These are phyloP conservation scores for Sardina pilchardus DNA, from an alignment of 2,113 vertebrate species.

Conservation along the genomic window DNA sequence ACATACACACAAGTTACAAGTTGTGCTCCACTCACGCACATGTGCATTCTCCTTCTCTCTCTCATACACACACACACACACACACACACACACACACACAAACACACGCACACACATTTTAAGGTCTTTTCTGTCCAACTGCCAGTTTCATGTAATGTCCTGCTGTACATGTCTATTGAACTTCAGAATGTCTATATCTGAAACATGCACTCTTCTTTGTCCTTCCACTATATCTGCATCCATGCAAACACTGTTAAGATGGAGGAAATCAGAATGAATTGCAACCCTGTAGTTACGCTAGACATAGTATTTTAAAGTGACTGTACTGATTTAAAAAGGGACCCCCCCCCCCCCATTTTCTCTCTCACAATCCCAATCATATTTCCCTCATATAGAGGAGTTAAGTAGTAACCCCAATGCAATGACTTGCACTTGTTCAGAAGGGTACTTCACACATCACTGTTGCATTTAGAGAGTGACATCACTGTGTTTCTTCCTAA, in stretches of 20 bases:
- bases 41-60: neutral
- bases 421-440: conserved; percentile 55
- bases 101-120: neutral
- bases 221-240: neutral
- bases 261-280: conserved; percentile 2
- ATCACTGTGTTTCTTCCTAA: conserved; percentile 35
- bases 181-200: neutral
- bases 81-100: neutral
- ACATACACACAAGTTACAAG: neutral
- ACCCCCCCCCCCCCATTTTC: conserved; percentile 7
- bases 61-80: neutral
- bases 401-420: neutral
- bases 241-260: neutral
- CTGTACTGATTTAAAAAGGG: conserved; percentile 44
- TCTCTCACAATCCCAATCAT: neutral
- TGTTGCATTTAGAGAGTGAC: conserved; percentile 47
- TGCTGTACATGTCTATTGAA: neutral
- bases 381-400: conserved; percentile 10
- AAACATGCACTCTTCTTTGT: neutral
- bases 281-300: neutral
- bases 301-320: neutral
- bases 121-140: conserved; percentile 3
- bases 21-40: neutral
- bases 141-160: conserved; percentile 6
- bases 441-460: conserved; percentile 35